These are phyloP conservation scores for Muscicapa striata DNA, from an alignment of 2,797 vertebrate genomes.

Conservation along the genomic window DNA sequence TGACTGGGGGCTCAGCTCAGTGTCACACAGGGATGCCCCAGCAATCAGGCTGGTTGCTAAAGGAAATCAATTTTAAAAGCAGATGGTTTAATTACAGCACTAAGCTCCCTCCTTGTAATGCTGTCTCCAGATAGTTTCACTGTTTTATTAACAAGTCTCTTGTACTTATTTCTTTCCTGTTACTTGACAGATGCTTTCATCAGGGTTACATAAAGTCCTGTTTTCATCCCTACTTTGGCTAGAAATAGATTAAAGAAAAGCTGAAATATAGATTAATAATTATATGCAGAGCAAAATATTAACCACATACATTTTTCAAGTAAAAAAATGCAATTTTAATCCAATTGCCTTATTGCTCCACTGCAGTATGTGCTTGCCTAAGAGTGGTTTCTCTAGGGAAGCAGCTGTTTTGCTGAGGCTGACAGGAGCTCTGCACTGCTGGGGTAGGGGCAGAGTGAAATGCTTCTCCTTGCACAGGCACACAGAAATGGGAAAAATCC, in stretches of 20 bases:
- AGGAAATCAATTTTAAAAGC: constrained; percentile 15
- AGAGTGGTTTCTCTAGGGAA: neutral
- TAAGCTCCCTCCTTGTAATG: neutral
- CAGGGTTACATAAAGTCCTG: neutral
- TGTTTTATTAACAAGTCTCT: constrained; percentile 27
- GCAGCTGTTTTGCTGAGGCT: neutral
- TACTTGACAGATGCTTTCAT: constrained; percentile 46
- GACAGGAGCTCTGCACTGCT: neutral
- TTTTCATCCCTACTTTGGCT: neutral
- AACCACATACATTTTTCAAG: neutral
- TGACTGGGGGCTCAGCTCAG: accelerated
- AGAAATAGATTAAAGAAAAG: constrained; percentile 26
- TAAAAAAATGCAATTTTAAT: neutral
- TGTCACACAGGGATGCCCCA: accelerated
- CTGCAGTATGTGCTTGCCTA: neutral
- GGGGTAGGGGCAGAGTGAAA: neutral
- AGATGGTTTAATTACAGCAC: constrained; percentile 13
- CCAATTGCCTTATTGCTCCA: neutral
- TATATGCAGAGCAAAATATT: neutral
- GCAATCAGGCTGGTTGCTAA: neutral
- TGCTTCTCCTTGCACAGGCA: neutral
- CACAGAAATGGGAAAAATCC: neutral
- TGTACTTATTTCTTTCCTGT: neutral
- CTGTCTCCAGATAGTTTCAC: constrained; percentile 1
- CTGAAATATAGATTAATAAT: neutral